Evolutionary conservation across 2,113 vertebrate species (phyloP), one percentile per base, ranked within the genome.

Genomic region (Sitta europaea): DNA sequence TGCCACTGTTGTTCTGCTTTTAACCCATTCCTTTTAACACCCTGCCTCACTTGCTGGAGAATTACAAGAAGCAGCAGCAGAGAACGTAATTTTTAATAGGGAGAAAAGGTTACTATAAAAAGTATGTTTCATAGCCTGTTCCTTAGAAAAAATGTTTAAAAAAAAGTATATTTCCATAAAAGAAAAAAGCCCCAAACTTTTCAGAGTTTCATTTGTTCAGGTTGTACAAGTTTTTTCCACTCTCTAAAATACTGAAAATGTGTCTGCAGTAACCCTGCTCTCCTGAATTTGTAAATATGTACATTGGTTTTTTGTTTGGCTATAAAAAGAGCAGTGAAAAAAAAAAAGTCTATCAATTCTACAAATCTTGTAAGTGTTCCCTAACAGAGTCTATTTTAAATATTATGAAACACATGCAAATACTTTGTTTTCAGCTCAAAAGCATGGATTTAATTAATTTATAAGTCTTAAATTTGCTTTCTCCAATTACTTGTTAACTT

Each of bases 361-460:
- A 9, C 33, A 86, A 76, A 55, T 74, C 10, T 66, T 72, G 11
- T 65, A 25, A 87, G 45, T 84, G 59, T 74, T 78, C 79, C 33
- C 42, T 59, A 75, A 31, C 7, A 70, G 67, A 70, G 5, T 36
- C 65, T 62, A 55, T 35, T 55, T 89, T 35, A 70, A 83, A 59
- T 73, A 54, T 54, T 72, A 88, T 43, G 7, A 88, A 94, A 73
- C 61, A 40, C 14, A 85, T 88, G n/a, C 10, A 86, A 92, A 92
- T 67, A 57, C 35, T 82, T 58, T 31, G 4, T 11, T 94, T 85
- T 77, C 28, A 54, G 23, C 83, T 53, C 20, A 84, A 79, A 96
- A 5, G 3, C 20, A 81, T 31, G 24, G 25, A 29, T 89, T 92
- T 55, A 74, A 57, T 73, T 84, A 0, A 48, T 95, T 45, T 68